Evolutionary conservation across 2,888 invertebrate genomes (phyloP), one percentile per base, ranked within the genome.

Genomic region (Spicauda simplicius): DNA sequence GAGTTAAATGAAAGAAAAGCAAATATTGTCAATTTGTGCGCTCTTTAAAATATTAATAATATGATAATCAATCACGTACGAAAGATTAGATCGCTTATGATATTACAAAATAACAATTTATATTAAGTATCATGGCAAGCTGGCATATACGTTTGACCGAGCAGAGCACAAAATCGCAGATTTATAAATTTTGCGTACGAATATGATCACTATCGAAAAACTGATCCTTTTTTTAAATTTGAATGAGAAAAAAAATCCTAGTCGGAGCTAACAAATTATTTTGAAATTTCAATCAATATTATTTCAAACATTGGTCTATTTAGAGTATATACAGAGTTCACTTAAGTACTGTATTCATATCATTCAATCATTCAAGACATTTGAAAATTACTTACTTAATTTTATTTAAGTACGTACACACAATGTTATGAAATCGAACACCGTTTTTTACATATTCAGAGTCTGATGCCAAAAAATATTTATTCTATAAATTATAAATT

Each of bases 1-100:
- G n/a, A n/a, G n/a, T n/a, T 5, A 25, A 25, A 25, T 25, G 25
- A 50, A 50, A 8, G 50, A 59, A 59, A 59, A 50, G 59, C 59
- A 59, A 58, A 20, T 14, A 0, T 59, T 50, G 50, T 50, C 50
- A 19, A 50, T 30, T 59, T 8, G 33, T 33, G 33, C 33, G 33
- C 33, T 33, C 8, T 5, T 41, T 8, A 41, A 12, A 41, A 7
- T 5, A 3, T 30, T 41, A 41, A 41, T 8, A n/a, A n/a, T n/a
- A n/a, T n/a, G n/a, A n/a, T n/a, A n/a, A n/a, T n/a, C n/a, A n/a
- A n/a, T n/a, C n/a, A n/a, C n/a, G n/a, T n/a, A n/a, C n/a, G n/a
- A n/a, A n/a, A n/a, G n/a, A n/a, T n/a, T n/a, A n/a, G n/a, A n/a
- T n/a, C n/a, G n/a, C n/a, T n/a, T n/a, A n/a, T n/a, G n/a, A n/a